Base-by-base conservation (phyloP, 2,113 vertebrate genomes). In the Marmota flaviventris region DNA sequence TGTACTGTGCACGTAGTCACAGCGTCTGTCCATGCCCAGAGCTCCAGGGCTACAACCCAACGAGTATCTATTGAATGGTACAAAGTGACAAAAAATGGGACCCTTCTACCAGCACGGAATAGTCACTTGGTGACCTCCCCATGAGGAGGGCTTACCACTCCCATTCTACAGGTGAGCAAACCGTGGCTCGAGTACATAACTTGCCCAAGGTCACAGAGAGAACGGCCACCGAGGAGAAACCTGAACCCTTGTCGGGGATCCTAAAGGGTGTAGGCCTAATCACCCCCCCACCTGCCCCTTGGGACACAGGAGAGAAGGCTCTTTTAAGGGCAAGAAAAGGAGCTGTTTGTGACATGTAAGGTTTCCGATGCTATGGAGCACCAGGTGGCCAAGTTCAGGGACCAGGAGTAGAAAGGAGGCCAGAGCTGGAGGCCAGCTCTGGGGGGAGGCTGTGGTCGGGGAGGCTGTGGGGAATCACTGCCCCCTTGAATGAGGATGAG, bases 1-100 rank as follows among this genome's bases (percentile, higher is more conserved):
- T 0, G 0, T 14, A 22, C 2, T 17, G 24, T 3, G n/a, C 51
- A 75, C 17, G 32, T 2, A 32, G 65, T 58, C 8, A 53, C 0
- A 24, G 4, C 37, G 13, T 4, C 42, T 81, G 34, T 25, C 63
- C 69, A 16, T 0, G 22, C 34, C 75, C 13, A 2, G 37, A 13
- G 24, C 20, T 16, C 56, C 51, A 7, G 4, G 29, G 42, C 13
- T 24, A 42, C 39, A n/a, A 24, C 13, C 25, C 48, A 8, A 17
- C 20, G 8, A 85, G 34, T 17, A 63, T 13, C 79, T 39, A 17
- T 0, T n/a, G 45, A 83, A 73, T 37, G 85, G 61, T 32, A 22
- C 0, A 32, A n/a, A 63, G 39, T 22, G 37, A 58, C 53, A 27
- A 18, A 87, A 69, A 34, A 22, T 25, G 4, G 13, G 48, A 22